Base-by-base conservation (phyloP, 2,113 vertebrate species). In the Sinocyclocheilus maitianheensis region DNA sequence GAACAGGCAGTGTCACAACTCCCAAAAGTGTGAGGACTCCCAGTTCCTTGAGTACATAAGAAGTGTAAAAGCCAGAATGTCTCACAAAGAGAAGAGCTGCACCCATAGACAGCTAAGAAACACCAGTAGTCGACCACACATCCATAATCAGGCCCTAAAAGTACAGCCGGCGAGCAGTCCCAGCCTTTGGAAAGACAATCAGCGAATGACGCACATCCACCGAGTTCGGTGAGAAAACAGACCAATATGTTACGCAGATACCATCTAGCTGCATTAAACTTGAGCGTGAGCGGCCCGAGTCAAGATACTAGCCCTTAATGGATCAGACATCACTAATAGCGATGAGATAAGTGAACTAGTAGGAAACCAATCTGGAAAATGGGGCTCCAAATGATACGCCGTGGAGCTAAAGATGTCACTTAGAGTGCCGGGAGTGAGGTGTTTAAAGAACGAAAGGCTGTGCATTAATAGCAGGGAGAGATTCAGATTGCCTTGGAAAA, bases 281-380 rank as follows among this genome's bases (percentile, higher is more conserved):
- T 13, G 58, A 84, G 77, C 55, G 13, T 24, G n/a, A 86, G 75
- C 62, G 40, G 7, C 34, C 16, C 37, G 13, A 74, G 71, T 77
- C 24, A 24, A 58, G 72, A 83, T 79, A 69, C 77, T 79, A 86
- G 79, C 62, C 74, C 18, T 85, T 87, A 85, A 89, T 78, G 78
- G 86, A 83, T 62, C 30, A 77, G 22, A n/a, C 74, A 81, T 82
- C 60, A 75, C 85, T 81, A 80, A 74, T 34, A 78, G 85, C 55
- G 4, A 14, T 9, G 24, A n/a, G 48, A 46, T 16, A 53, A 84
- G 37, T 84, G 55, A 53, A 63, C 37, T 53, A 40, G 77, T 46
- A 71, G 77, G 77, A 83, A 85, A 63, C 84, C 51, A 87, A 91
- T 51, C 86, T 69, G 90, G 89, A 84, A 20, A 60, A 84, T 16